Conservation (phyloP, 2,888 invertebrate species). For the Polyommatus iphigenia region DNA sequence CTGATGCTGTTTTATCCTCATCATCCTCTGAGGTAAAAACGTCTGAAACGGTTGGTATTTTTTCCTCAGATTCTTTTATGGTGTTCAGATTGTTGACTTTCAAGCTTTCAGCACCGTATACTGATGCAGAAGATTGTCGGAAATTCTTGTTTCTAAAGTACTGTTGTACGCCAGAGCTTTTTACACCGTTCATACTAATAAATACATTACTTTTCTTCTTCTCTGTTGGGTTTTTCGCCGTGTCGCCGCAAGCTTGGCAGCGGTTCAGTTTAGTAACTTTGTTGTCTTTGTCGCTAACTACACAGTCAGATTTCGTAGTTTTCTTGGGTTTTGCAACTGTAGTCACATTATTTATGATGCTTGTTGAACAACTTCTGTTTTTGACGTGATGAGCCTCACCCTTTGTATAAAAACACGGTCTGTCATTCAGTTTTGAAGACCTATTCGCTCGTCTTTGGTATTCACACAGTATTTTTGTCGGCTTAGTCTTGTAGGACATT, state of each 20-base stretch:
- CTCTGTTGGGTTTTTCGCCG: constrained; percentile 38
- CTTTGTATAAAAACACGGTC: constrained; percentile 15
- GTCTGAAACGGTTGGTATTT: constrained; percentile 43
- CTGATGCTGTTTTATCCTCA: constrained; percentile 34
- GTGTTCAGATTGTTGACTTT: constrained; percentile 53
- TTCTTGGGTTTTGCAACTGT: constrained; percentile 49
- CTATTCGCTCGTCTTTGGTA: constrained; percentile 37
- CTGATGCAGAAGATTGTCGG: constrained; percentile 51
- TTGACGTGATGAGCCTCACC: constrained; percentile 33
- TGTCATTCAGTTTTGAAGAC: neutral
- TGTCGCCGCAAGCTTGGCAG: constrained; percentile 58
- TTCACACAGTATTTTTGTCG: constrained; percentile 40
- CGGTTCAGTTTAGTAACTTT: constrained; percentile 40
- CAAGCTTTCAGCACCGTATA: constrained; percentile 45
- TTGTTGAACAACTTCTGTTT: constrained; percentile 54
- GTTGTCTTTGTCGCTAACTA: constrained; percentile 45
- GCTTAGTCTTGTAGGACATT: constrained; percentile 36
- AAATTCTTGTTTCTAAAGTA: constrained; percentile 69
- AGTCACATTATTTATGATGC: constrained; percentile 44
- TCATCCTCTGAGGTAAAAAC: constrained; percentile 51
- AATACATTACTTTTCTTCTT: neutral
- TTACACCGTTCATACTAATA: neutral
- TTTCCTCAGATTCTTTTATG: constrained; percentile 59
- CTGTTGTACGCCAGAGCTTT: constrained; percentile 49
- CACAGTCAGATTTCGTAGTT: constrained; percentile 58